These are phyloP conservation scores for Phasia obesa DNA, from an alignment of 2,888 invertebrate species.

Conservation along the genomic window DNA sequence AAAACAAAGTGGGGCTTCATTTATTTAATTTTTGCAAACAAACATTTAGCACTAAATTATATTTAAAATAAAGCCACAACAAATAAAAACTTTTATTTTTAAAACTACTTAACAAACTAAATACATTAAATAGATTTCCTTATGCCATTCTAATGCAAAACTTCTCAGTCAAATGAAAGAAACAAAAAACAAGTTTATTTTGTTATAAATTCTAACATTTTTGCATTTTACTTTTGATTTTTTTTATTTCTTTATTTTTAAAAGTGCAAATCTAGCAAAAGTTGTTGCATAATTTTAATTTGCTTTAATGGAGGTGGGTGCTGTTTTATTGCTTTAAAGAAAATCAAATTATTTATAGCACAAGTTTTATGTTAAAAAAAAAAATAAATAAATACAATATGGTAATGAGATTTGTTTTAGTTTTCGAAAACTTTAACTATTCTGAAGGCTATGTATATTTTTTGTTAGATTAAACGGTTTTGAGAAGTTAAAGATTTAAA, in stretches of 20 bases:
- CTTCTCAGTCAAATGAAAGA: not conserved
- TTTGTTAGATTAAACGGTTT: not conserved
- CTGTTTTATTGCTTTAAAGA: not conserved
- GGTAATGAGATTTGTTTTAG: too few species aligned
- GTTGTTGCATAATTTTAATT: constrained; percentile 38
- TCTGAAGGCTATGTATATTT: not conserved
- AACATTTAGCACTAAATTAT: constrained; percentile 1
- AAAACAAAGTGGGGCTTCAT: not conserved
- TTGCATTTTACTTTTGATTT: constrained; percentile 27
- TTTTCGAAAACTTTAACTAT: too few species aligned
- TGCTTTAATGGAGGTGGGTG: not conserved
- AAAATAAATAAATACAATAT: too few species aligned
- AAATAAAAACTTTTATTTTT: constrained; percentile 21
- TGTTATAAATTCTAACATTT: constrained; percentile 16
- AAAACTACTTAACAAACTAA: constrained; percentile 19
- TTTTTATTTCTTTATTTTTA: not conserved
- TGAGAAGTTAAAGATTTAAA: not conserved
- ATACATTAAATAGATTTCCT: constrained; percentile 13
- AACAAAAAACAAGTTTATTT: not conserved
- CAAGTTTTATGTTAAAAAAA: constrained; percentile 10
- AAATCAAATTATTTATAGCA: constrained; percentile 13
- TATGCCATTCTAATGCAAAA: not conserved
- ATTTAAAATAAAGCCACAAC: not conserved
- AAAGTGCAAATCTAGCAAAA: constrained; percentile 10
- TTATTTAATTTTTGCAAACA: not conserved